Evolutionary conservation across 2,797 vertebrate species (phyloP), one percentile per base, ranked within the genome.

Genomic region (Cheirogaleus major): DNA sequence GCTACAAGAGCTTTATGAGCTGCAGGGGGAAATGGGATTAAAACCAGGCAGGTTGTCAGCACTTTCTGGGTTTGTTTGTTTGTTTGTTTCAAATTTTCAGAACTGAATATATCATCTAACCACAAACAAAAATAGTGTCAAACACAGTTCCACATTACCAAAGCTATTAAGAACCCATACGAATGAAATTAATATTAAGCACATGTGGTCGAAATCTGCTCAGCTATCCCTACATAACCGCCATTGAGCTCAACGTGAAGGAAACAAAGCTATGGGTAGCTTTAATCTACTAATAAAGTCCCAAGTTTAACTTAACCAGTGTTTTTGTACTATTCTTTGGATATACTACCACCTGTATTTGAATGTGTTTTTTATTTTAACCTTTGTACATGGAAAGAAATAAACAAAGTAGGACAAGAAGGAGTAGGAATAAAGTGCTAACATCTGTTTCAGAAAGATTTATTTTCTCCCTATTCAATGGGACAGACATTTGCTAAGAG

Each of bases 101-200:
- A 96, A 95, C 73, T 43, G 55, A 95, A 79, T 35, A n/a, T 6
- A 79, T 69, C 15, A 50, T 57, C 65, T 79, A 89, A 91, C 63
- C 88, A 85, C 79, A 91, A 91, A 86, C 43, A 75, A 89, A 94
- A 94, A 38, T 30, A 82, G 55, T 41, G n/a, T 91, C 59, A 70
- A 78, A 79, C 59, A 45, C 30, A 61, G 50, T 65, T 89, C 85
- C 10, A 17, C 13, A 79, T 92, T 45, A 43, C 76, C 90, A 76
- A 86, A 76, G n/a, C 88, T 89, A 69, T 69, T 65, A 80, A 65
- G 86, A 69, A 69, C 43, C 20, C 86, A 78, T 10, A 48, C 2
- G n/a, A 65, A 89, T 65, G 2, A 4, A 89, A 89, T 73, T 72
- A 67, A 65, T 25, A 45, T 14, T 55, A 63, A 30, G n/a, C 10